Base-by-base conservation (phyloP, 2,797 vertebrate species). In the Scomberomorus guttatus region DNA sequence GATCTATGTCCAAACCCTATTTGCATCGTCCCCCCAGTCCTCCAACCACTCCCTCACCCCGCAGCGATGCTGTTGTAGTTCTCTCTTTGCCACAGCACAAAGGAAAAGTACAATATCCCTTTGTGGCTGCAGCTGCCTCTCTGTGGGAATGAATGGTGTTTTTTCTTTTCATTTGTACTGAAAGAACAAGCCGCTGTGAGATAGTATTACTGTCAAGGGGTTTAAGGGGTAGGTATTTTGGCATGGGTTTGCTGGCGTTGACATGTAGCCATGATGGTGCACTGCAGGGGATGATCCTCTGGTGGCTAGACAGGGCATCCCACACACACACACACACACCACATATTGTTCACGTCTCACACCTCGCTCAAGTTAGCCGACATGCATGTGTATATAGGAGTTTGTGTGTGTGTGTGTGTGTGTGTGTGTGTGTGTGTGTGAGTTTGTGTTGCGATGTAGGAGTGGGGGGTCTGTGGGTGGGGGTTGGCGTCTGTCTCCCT, bases 1-100 rank as follows among this genome's bases (percentile, higher is more conserved):
- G 89, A 91, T 92, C 87, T 81, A 37, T 70, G 85, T 80, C 90
- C 90, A 83, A 87, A 79, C 55, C 60, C 22, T 67, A 76, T 92
- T 90, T 90, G 81, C 78, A 87, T 80, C 32, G 4, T 12, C 24
- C 46, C 22, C 12, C 48, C 75, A 32, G 66, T 29, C 29, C 80
- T 59, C 60, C 72, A 63, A 69, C 72, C 58, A 22, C 29, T 63
- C 65, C 76, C 68, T 69, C 77, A 15, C 50, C 85, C 84, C 1
- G 22, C 79, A 74, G 80, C 42, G 42, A 71, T 72, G 24, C 77
- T 55, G 58, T 75, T 84, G 82, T 82, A 76, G 77, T 85, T 86
- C 75, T 80, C 69, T 79, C 63, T 82, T 71, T 66, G 66, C 79
- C 80, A 78, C 70, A 58, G 76, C 78, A 89, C 79, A 89, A 80